These are phyloP conservation scores for Drosophila nikananu DNA, from an alignment of 1,140 invertebrate genomes.

Conservation along the genomic window DNA sequence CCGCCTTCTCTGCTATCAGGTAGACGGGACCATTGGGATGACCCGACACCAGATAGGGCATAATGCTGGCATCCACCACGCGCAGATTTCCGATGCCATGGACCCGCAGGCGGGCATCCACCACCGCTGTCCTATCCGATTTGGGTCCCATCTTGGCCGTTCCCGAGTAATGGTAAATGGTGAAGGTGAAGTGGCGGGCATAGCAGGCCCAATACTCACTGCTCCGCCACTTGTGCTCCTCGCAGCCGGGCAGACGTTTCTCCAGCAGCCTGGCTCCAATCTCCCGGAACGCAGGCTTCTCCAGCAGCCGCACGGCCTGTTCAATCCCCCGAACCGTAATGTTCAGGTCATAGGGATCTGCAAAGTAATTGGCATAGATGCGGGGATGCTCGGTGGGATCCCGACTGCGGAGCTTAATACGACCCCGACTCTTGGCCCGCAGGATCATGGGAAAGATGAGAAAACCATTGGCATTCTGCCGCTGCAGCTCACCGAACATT, in stretches of 20 bases:
- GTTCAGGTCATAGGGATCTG: slow-evolving; percentile 87
- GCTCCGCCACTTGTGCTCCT: slow-evolving; percentile 87
- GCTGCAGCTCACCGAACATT: slow-evolving; percentile 86
- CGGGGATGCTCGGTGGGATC: slow-evolving; percentile 91
- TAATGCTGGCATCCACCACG: slow-evolving; percentile 91
- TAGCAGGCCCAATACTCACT: slow-evolving; percentile 91
- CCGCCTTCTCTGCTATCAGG: slow-evolving; percentile 90
- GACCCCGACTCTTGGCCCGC: slow-evolving; percentile 90
- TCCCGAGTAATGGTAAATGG: slow-evolving; percentile 92
- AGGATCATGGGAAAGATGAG: slow-evolving; percentile 90
- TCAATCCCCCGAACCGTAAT: slow-evolving; percentile 89
- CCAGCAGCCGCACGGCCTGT: slow-evolving; percentile 86
- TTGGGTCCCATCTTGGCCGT: slow-evolving; percentile 94
- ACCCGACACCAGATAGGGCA: slow-evolving; percentile 87
- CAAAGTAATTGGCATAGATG: slow-evolving; percentile 93
- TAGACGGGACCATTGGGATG: slow-evolving; percentile 89
- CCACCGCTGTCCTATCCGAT: slow-evolving; percentile 89
- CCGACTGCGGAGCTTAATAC: slow-evolving; percentile 88
- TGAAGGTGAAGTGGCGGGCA: slow-evolving; percentile 89
- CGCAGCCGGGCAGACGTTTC: slow-evolving; percentile 88
- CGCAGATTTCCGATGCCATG: slow-evolving; percentile 89
- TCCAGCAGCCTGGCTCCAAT: slow-evolving; percentile 87
- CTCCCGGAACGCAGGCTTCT: slow-evolving; percentile 87
- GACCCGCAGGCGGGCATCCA: slow-evolving; percentile 89
- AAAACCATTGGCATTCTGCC: slow-evolving; percentile 88